Evolutionary conservation across 1,140 invertebrate species (phyloP).

Genomic region (Drosophila teissieri): DNA sequence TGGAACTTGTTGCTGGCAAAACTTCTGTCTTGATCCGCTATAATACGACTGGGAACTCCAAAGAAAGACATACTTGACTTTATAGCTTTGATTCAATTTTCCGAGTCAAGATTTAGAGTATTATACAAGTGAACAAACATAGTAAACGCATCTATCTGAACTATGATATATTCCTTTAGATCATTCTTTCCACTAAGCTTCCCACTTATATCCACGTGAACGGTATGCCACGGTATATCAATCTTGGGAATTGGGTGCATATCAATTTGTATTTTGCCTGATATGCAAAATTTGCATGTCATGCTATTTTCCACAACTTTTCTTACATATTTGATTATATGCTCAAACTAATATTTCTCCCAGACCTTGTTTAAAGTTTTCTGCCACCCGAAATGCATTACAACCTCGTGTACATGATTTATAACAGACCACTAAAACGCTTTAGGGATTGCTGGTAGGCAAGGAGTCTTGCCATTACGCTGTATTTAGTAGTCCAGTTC

Average conservation of each 20-base stretch:
- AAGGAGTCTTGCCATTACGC: slow-evolving; percentile 10
- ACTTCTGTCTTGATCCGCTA: not conserved
- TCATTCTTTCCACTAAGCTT: not conserved
- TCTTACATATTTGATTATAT: slow-evolving; percentile 1
- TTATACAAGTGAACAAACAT: not conserved
- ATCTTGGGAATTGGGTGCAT: not conserved
- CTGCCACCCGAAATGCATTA: slow-evolving; percentile 27
- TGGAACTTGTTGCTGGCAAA: not conserved
- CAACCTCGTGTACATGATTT: slow-evolving; percentile 15
- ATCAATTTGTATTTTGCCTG: not conserved
- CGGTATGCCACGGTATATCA: not conserved
- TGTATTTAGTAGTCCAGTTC: not conserved
- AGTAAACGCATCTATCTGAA: not conserved
- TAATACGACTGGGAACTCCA: not conserved
- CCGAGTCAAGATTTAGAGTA: not conserved
- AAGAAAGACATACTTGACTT: not conserved
- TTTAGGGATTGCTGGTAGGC: slow-evolving; percentile 16
- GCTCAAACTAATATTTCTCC: slow-evolving; percentile 5
- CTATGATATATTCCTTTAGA: not conserved
- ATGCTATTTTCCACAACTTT: slow-evolving; percentile 5
- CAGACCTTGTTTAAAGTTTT: slow-evolving; percentile 25
- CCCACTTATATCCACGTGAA: not conserved
- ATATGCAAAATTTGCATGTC: too few species aligned
- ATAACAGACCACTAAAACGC: slow-evolving; percentile 31
- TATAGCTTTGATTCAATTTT: not conserved